Evolutionary conservation across 2,888 invertebrate species (phyloP), one percentile per base, ranked within the genome.

Genomic region (Seira ritae): DNA sequence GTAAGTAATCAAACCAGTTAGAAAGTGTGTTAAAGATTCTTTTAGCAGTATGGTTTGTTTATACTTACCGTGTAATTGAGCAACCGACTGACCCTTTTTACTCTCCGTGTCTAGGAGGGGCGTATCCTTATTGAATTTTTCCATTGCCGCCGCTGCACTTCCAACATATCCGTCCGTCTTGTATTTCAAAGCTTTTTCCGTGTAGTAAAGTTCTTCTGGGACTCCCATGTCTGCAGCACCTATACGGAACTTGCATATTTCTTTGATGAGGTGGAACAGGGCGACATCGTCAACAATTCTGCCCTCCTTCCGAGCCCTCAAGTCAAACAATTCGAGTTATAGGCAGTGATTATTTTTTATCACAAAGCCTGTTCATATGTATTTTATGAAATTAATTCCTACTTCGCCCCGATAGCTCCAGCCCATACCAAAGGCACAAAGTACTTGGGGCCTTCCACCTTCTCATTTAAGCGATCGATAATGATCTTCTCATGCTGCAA

Each of bases 141-240:
- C 90, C 90, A 81, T 91, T 90, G 50, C 50, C 2, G 12, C 17
- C 3, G 15, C 74, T 8, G 78, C 78, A 23, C 78, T 79, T 6
- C 78, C 78, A 71, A 15, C 17, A n/a, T 50, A 50, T n/a, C 50
- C 50, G 15, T 91, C 90, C 68, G 89, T 89, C 50, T 90, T 90
- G 89, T 95, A 95, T 76, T 94, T 93, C 90, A 95, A 94, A 0
- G 97, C 93, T 0, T 96, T 97, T n/a, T 95, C 93, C 0, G 97
- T 96, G 90, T 97, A 96, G 0, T 97, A 97, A 88, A 97, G 90
- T 90, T 96, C 96, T 23, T 94, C 93, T 0, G 96, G 96, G 90
- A 96, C 95, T n/a, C n/a, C n/a, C n/a, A 90, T 84, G 46, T 89
- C 86, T 22, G 90, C 90, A 80, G 89, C 90, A 10, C 86, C 84